Conservation (phyloP, 2,113 vertebrate genomes). For the Aix galericulata region DNA sequence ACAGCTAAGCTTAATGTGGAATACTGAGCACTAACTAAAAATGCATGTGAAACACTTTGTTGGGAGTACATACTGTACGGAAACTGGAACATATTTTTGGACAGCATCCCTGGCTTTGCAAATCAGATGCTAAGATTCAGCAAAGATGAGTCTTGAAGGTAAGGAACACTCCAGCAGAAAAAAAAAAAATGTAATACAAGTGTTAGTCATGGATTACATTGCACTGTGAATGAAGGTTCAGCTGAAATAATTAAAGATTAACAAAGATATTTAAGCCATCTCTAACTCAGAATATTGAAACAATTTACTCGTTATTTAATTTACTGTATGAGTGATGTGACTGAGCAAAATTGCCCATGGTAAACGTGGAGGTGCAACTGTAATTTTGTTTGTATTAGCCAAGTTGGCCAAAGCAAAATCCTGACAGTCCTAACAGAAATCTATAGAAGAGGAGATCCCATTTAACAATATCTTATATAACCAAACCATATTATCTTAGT, state of each 20-base stretch:
- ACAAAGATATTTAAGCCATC: not conserved
- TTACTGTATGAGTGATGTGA: not conserved
- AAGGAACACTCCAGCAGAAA: not conserved
- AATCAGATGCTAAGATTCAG: slow-evolving; percentile 55
- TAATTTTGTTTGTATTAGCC: not conserved
- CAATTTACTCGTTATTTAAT: not conserved
- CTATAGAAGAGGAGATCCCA: not conserved
- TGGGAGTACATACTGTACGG: slow-evolving; percentile 66
- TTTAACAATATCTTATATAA: not conserved
- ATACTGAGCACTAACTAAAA: slow-evolving; percentile 51
- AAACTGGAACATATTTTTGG: slow-evolving; percentile 71
- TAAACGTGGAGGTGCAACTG: not conserved
- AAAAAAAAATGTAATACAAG: slow-evolving; percentile 3
- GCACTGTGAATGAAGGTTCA: slow-evolving; percentile 4
- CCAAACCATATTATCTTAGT: not conserved
- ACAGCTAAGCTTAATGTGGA: slow-evolving; percentile 13
- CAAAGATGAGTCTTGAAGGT: slow-evolving; percentile 34
- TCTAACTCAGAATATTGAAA: not conserved
- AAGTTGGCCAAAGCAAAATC: not conserved
- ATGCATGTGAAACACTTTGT: slow-evolving; percentile 50
- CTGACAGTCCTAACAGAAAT: not conserved
- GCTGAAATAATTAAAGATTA: not conserved
- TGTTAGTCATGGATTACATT: slow-evolving; percentile 27
- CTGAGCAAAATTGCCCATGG: not conserved
- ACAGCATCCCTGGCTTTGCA: slow-evolving; percentile 55